These are phyloP conservation scores for Gerris lacustris DNA, from an alignment of 2,888 invertebrate species.

Conservation along the genomic window DNA sequence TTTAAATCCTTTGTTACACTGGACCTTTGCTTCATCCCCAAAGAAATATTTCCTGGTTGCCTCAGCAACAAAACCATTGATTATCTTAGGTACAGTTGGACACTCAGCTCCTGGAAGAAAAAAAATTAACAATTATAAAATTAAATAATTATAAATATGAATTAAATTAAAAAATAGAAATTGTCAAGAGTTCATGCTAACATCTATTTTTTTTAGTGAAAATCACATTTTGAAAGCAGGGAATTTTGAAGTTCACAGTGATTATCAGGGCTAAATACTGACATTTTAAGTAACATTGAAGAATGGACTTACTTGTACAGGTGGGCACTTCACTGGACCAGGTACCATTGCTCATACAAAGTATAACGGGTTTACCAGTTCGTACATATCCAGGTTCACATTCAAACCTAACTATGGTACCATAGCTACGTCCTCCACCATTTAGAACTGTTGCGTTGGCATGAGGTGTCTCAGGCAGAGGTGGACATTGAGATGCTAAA, in stretches of 20 bases:
- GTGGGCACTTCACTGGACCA: conserved; percentile 87
- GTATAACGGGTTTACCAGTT: conserved; percentile 74
- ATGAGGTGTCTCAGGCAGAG: conserved; percentile 73
- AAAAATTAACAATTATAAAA: conserved; percentile 9
- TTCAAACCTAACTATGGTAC: conserved; percentile 82
- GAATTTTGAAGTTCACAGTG: too few species aligned
- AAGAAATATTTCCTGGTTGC: conserved; percentile 61
- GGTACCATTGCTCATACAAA: conserved; percentile 90
- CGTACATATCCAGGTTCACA: conserved; percentile 84
- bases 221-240: too few species aligned
- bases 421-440: conserved; percentile 83
- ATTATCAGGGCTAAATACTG: too few species aligned
- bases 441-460: conserved; percentile 76
- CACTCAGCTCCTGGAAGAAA: conserved; percentile 47
- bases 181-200: not conserved
- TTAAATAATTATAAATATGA: not conserved
- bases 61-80: conserved; percentile 78
- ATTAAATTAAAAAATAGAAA: not conserved
- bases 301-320: conserved; percentile 53
- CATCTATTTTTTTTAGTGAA: too few species aligned
- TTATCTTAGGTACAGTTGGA: conserved; percentile 62
- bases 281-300: too few species aligned
- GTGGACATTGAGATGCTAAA: conserved; percentile 78
- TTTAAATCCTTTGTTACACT: conserved; percentile 82
- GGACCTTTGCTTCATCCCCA: conserved; percentile 82